Evolutionary conservation across 2,113 vertebrate genomes (phyloP), one percentile per base, ranked within the genome.

Genomic region (Heterotilapia buettikoferi): DNA sequence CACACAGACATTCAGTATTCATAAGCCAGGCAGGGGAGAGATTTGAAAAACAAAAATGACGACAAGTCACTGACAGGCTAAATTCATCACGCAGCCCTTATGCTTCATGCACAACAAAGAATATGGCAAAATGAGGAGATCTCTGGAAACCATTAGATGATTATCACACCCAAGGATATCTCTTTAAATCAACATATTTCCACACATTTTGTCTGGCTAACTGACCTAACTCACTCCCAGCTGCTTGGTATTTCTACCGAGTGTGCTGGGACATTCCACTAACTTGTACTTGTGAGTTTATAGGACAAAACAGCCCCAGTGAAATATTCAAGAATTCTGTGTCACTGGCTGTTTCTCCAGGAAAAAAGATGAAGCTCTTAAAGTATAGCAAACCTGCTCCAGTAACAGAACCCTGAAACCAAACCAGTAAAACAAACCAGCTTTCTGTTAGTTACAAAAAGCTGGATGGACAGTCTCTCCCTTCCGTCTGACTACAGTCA

Each of bases 61-160:
- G 21, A 82, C 88, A 82, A 84, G 86, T 84, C 84, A 78, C 61
- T 84, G 92, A 92, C 89, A 82, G 87, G 56, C 63, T 54, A 40
- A 76, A 84, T 85, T 88, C 54, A 89, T 89, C 86, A 88, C 86
- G 68, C n/a, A 31, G 82, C 29, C 50, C 33, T 63, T 7, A 18
- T 19, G 13, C 66, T 47, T 83, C 36, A 84, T 6, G 29, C 80
- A 91, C n/a, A 63, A 59, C 18, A 63, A 29, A 71, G 18, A 83
- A 85, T 21, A n/a, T 47, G 54, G 56, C 29, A 54, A 71, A 84
- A 54, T 8, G 5, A 45, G 52, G 57, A 33, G 43, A 87, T 47
- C 81, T 84, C 19, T 85, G 84, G 83, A 85, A 63, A 54, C 43
- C 12, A 47, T 61, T 71, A 61, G 38, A 82, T 3, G 33, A 50